These are phyloP conservation scores for Eumacrocentrus americanus DNA, from an alignment of 2,888 invertebrate genomes.

Conservation along the genomic window DNA sequence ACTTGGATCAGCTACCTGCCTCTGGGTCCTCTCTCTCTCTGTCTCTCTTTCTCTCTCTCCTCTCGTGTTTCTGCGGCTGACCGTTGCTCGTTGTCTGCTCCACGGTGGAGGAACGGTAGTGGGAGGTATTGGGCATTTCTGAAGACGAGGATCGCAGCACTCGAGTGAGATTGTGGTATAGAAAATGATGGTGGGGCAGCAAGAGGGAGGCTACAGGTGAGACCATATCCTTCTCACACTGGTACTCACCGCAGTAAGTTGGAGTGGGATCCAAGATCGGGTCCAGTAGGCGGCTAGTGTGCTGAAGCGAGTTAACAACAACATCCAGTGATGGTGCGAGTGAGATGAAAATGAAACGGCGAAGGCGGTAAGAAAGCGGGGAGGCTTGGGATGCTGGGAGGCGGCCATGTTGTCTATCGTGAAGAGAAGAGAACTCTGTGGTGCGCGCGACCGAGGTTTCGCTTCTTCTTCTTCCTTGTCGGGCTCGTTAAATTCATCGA, in stretches of 20 bases:
- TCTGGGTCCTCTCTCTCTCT: slow-evolving; percentile 17
- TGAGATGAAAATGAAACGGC: slow-evolving; percentile 45
- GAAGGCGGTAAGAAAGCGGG: slow-evolving; percentile 32
- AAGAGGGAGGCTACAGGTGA: slow-evolving; percentile 36
- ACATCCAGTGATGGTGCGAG: slow-evolving; percentile 24
- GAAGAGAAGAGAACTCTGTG: slow-evolving; percentile 53
- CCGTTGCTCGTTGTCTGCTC: slow-evolving; percentile 5
- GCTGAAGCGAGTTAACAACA: slow-evolving; percentile 15
- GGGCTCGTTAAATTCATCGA: slow-evolving; percentile 32
- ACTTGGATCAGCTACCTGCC: neutral
- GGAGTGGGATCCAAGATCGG: slow-evolving; percentile 33
- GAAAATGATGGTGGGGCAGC: slow-evolving; percentile 26
- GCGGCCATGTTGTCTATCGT: slow-evolving; percentile 77
- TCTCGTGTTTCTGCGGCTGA: slow-evolving; percentile 19
- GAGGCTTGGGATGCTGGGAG: slow-evolving; percentile 65
- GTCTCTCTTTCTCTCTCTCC: slow-evolving; percentile 7
- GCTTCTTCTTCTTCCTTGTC: slow-evolving; percentile 36
- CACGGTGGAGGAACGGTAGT: slow-evolving; percentile 7
- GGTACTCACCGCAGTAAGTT: neutral
- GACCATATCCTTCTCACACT: slow-evolving; percentile 7
- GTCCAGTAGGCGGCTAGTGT: slow-evolving; percentile 23
- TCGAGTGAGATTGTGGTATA: slow-evolving; percentile 39
- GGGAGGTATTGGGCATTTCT: slow-evolving; percentile 50
- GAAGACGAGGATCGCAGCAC: slow-evolving; percentile 66
- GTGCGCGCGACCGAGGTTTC: slow-evolving; percentile 49